Base-by-base conservation (phyloP, 2,797 vertebrate genomes). In the Botia kubotai region DNA sequence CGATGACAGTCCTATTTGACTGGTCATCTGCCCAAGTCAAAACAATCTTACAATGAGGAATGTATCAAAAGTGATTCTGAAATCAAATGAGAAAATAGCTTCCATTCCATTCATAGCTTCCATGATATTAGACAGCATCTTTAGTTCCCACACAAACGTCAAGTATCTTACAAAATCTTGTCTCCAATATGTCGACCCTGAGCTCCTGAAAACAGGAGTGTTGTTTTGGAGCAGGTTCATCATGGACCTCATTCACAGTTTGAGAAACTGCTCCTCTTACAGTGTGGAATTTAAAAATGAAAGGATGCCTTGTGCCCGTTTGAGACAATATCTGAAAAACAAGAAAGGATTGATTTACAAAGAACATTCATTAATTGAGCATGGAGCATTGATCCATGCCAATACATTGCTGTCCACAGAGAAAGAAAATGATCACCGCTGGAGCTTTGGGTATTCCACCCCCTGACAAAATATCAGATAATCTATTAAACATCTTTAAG, bases 241-340 rank as follows among this genome's bases (percentile, higher is more conserved):
- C 72, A 84, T 36, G 82, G 89, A 16, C 43, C 87, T 2, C 79
- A 43, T 57, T 53, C n/a, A n/a, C 86, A 90, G 46, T 94, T 93
- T 86, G 66, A 83, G 17, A 0, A 52, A 0, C 91, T 94, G 76
- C 86, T n/a, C n/a, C n/a, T n/a, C n/a, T n/a, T n/a, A n/a, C n/a
- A n/a, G n/a, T n/a, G n/a, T n/a, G n/a, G n/a, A n/a, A n/a, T n/a
- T n/a, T 13, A 65, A 83, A 0, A 85, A 90, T 75, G 52, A 85
- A 29, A 83, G 4, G 6, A 92, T 91, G 33, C 81, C 3, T 85
- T 94, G 52, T 93, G 92, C 26, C 58, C 94, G 75, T 94, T 94
- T 91, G 86, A 93, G 89, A 92, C 92, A 4, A 81, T 89, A 60
- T 39, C 72, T 1, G 88, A 88, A 53, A 39, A 77, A 0, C 68